Base-by-base conservation (phyloP, 2,888 invertebrate species). In the Heteromyza rotundicornis region DNA sequence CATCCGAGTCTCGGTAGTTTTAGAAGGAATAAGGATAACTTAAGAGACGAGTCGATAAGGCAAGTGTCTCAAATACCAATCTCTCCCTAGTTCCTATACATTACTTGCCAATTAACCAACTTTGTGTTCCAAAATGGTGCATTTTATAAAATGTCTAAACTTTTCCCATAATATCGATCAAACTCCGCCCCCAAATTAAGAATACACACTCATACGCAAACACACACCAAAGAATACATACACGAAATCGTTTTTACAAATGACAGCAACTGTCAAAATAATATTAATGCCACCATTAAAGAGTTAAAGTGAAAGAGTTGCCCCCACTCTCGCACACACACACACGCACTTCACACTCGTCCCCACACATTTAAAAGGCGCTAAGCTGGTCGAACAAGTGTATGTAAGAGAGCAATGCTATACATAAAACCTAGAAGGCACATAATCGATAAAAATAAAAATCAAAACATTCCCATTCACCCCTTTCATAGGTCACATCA, bases 151-250 rank as follows among this genome's bases (percentile, higher is more conserved):
- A n/a, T n/a, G n/a, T n/a, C n/a, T n/a, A 69, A 27, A 32, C 20
- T 8, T 35, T 8, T 2, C 24, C 27, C 10, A 17, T 59, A 70
- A 60, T 77, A 79, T 78, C 74, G 79, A 79, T 78, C 76, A 78
- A 79, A 79, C 79, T 76, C 79, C 79, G 79, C 79, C 79, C 69
- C 70, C 68, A 47, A 23, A 47, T 8, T 20, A n/a, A n/a, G n/a
- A n/a, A n/a, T n/a, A n/a, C n/a, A n/a, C n/a, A n/a, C n/a, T n/a
- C n/a, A 50, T 36, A 20, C 24, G 40, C 36, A 54, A 16, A 49
- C n/a, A 49, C 59, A 51, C 14, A 36, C 59, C 44, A 62, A 59
- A 51, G 14, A 62, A 60, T 8, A 35, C 20, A 3, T n/a, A 40
- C n/a, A 40, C n/a, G 14, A 5, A 47, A 3, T 19, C 20, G 14